Evolutionary conservation across 2,888 invertebrate genomes (phyloP).

Genomic region (Sphinx pinastri): DNA sequence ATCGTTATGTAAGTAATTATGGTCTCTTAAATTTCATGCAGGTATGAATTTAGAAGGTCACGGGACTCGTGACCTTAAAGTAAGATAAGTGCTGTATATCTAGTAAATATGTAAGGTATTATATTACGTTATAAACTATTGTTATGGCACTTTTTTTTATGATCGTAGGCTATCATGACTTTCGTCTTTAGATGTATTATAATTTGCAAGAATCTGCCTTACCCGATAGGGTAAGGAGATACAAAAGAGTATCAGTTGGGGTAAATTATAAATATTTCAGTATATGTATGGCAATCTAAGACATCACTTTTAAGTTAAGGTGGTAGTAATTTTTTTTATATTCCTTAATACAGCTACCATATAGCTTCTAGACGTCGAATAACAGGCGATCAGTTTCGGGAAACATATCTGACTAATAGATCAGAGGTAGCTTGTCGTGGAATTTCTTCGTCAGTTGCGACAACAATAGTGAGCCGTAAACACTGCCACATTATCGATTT

Average conservation of each 20-base stretch:
- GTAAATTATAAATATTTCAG: not conserved
- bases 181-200: too few relatives aligned
- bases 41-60: not conserved
- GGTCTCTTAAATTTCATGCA: conserved; percentile 1
- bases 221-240: not conserved
- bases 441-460: too few relatives aligned
- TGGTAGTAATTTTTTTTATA: not conserved
- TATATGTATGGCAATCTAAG: not conserved
- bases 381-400: too few relatives aligned
- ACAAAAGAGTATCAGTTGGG: not conserved
- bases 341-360: too few relatives aligned
- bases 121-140: not conserved
- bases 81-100: conserved; percentile 6
- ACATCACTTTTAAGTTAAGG: not conserved
- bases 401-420: too few relatives aligned
- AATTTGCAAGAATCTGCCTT: too few relatives aligned
- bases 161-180: not conserved
- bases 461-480: too few relatives aligned
- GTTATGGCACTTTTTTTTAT: not conserved
- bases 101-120: conserved; percentile 13
- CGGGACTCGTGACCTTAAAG: too few relatives aligned
- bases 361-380: too few relatives aligned
- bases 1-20: not conserved
- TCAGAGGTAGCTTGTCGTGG: too few relatives aligned
- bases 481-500: too few relatives aligned